A percentile compares a stretch with the other conserved stretches of the same genome.
These are phyloP conservation scores for Cuniculus paca DNA, from an alignment of 2,797 vertebrate genomes.

Conservation along the genomic window DNA sequence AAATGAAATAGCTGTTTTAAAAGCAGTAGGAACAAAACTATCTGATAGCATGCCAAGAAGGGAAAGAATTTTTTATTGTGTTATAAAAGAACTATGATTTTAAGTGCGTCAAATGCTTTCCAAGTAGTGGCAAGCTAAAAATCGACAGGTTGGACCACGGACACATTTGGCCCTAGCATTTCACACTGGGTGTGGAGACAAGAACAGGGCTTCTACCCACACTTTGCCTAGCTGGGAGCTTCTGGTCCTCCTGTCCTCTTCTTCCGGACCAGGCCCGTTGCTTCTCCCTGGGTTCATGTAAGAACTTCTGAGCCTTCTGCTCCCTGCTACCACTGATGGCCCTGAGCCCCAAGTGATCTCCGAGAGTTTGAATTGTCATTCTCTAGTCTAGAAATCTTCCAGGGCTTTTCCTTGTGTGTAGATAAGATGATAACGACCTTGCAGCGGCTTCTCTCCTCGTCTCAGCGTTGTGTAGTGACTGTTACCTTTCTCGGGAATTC, in stretches of 20 bases:
- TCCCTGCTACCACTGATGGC: neutral
- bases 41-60: neutral
- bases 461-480: neutral
- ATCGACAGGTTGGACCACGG: neutral
- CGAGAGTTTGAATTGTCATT: neutral
- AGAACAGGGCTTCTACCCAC: neutral
- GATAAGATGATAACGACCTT: neutral
- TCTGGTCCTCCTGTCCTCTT: neutral
- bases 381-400: neutral
- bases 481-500: neutral
- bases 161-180: neutral
- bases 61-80: neutral
- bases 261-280: neutral
- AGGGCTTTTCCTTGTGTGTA: neutral
- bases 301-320: neutral
- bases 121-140: neutral
- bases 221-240: neutral
- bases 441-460: neutral
- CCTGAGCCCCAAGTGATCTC: neutral
- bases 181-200: neutral
- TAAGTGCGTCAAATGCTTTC: neutral
- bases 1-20: neutral
- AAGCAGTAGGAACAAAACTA: conserved; percentile 28
- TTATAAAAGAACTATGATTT: neutral
- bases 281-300: neutral